Evolutionary conservation across 2,888 invertebrate species (phyloP), one percentile per base, ranked within the genome.

Genomic region (Eumacrocentrus americanus): DNA sequence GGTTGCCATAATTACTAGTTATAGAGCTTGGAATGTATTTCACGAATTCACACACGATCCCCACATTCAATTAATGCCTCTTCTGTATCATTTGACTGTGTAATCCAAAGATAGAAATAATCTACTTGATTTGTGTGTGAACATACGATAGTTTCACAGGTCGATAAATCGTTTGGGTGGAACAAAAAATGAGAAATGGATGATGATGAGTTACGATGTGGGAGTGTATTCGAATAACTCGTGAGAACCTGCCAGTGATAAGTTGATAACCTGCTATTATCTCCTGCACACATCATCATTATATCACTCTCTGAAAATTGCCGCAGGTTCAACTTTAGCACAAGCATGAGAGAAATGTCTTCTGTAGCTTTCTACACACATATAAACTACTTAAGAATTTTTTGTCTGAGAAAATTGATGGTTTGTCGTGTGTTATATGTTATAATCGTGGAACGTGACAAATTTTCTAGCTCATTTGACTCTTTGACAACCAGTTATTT

Each of bases 221-320:
- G n/a, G 35, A n/a, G 37, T 22, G n/a, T n/a, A n/a, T 40, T 14
- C 12, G 16, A 38, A 12, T 5, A 40, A 53, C 14, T 53, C 37
- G 38, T 25, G 42, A 53, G 53, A 53, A 53, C 53, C 9, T 42
- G 18, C 25, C 20, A 25, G 42, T 53, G 53, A 53, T 53, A 53
- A 53, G 53, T 53, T 53, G 53, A 53, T 53, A 53, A 53, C 16
- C 53, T n/a, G 25, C 42, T 53, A 53, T 53, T 53, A 12, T 40
- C 12, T 16, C 18, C 9, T 16, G 22, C 35, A 12, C 22, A 47
- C 5, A 47, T 2, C n/a, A 51, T 51, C 37, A 51, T 51, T 34
- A n/a, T n/a, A 37, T 51, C 35, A 29, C 20, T 48, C 20, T 6
- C 29, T 29, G 29, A 35, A 37, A 51, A 51, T 20, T 20, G 22